phyloP scores from a whole-genome alignment of 2,113 vertebrate genomes.

The Dissostichus mawsoni region DNA sequence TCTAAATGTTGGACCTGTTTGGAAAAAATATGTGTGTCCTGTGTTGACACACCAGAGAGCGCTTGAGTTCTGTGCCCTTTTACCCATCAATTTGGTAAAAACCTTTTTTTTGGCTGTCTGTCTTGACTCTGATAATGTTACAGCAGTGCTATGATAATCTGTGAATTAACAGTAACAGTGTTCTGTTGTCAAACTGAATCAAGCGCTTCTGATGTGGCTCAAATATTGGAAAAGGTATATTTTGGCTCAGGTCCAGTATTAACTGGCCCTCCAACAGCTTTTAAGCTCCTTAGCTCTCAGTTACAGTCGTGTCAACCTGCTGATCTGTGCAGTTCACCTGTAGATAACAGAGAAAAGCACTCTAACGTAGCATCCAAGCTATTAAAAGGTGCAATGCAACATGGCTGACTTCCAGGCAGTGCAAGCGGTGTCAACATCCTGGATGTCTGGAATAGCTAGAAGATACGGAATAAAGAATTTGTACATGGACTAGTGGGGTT shows the following conservation, averaged over 20 bases:
- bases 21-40: not conserved
- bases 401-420: not conserved
- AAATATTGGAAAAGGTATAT: not conserved
- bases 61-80: conserved; percentile 8
- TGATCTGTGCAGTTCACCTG: conserved; percentile 73
- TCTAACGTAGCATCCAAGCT: conserved; percentile 54
- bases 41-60: not conserved
- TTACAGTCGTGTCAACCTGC: conserved; percentile 37
- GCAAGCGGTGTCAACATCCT: not conserved
- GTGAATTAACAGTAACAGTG: not conserved
- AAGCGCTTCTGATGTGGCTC: conserved; percentile 25
- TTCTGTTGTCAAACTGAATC: conserved; percentile 13
- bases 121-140: not conserved
- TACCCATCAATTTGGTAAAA: not conserved
- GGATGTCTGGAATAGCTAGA: conserved; percentile 3
- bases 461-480: not conserved
- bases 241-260: conserved; percentile 4
- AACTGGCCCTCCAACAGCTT: not conserved
- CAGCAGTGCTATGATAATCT: too few species aligned
- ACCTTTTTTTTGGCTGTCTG: not conserved
- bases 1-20: conserved; percentile 15
- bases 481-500: not conserved
- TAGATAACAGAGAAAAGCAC: conserved; percentile 29
- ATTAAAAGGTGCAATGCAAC: conserved; percentile 84
- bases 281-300: conserved; percentile 3